Evolutionary conservation across 2,888 invertebrate genomes (phyloP).

Genomic region (Dolichomitus sp.): DNA sequence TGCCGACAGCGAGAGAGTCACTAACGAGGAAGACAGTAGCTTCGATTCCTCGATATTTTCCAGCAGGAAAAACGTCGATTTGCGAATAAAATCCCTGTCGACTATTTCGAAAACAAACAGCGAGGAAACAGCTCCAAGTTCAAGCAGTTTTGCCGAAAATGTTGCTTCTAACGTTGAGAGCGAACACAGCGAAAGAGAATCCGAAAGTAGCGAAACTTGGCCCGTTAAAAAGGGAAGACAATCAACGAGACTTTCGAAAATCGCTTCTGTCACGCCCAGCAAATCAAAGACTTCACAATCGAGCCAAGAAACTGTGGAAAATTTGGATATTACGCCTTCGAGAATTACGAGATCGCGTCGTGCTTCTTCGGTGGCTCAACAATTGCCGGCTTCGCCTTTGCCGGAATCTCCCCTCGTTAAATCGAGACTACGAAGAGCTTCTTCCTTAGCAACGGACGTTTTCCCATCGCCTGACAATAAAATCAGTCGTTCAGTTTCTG

Average conservation of each 20-base stretch:
- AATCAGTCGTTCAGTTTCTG: neutral
- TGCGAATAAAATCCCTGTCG: neutral
- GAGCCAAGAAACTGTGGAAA: constrained; percentile 20
- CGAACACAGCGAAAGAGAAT: constrained; percentile 13
- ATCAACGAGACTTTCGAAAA: constrained; percentile 15
- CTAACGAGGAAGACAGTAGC: constrained; percentile 38
- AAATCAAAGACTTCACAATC: neutral
- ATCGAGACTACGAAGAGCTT: constrained; percentile 67
- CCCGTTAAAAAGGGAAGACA: constrained; percentile 21
- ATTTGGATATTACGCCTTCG: constrained; percentile 46
- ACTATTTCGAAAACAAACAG: neutral
- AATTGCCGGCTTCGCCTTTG: constrained; percentile 42
- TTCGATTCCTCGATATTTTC: constrained; percentile 53
- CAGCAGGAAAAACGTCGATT: neutral
- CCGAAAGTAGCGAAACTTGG: constrained; percentile 2
- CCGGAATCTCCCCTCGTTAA: constrained; percentile 36
- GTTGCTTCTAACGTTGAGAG: constrained; percentile 11
- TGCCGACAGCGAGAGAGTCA: constrained; percentile 23
- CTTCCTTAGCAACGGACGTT: constrained; percentile 73
- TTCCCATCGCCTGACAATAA: constrained; percentile 10
- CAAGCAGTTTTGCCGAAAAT: constrained; percentile 1
- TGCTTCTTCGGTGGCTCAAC: constrained; percentile 72
- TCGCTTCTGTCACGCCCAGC: neutral
- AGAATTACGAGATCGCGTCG: constrained; percentile 73
- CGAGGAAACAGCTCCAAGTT: neutral